Conservation (phyloP, 2,888 invertebrate genomes). For the Drosophila lacicola region DNA sequence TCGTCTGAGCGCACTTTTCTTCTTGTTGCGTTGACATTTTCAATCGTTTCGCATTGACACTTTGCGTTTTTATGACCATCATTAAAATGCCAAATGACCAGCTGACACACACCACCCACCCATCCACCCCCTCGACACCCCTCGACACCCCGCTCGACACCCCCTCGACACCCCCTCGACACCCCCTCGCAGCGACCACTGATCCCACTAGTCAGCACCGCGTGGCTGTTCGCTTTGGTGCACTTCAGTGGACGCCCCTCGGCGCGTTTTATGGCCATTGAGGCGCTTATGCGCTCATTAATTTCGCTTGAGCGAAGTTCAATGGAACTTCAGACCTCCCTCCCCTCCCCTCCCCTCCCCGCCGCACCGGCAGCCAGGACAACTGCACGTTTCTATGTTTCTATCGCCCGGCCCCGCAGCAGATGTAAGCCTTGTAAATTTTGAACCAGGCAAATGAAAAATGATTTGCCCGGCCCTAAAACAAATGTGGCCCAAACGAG, state of each 20-base stretch:
- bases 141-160: neutral
- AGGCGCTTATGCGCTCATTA: conserved; percentile 74
- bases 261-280: conserved; percentile 68
- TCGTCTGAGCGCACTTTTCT: conserved; percentile 1
- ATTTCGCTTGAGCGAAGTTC: conserved; percentile 77
- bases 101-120: conserved; percentile 5
- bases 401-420: neutral
- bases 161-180: neutral
- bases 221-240: conserved; percentile 64
- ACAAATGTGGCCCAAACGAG: conserved; percentile 47
- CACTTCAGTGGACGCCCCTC: conserved; percentile 69
- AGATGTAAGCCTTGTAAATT: conserved; percentile 65
- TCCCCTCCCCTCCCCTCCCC: too few species aligned
- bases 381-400: too few species aligned
- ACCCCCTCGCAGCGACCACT: neutral
- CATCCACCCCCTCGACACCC: neutral
- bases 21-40: conserved; percentile 43
- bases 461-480: conserved; percentile 60
- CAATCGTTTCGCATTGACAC: conserved; percentile 72
- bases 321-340: conserved; percentile 52
- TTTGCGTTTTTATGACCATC: conserved; percentile 68
- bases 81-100: conserved; percentile 64
- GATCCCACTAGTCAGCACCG: conserved; percentile 3
- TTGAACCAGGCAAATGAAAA: conserved; percentile 74
- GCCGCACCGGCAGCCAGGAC: neutral